These are phyloP conservation scores for Matsumyia berberina DNA, from an alignment of 2,888 invertebrate species.

Conservation along the genomic window DNA sequence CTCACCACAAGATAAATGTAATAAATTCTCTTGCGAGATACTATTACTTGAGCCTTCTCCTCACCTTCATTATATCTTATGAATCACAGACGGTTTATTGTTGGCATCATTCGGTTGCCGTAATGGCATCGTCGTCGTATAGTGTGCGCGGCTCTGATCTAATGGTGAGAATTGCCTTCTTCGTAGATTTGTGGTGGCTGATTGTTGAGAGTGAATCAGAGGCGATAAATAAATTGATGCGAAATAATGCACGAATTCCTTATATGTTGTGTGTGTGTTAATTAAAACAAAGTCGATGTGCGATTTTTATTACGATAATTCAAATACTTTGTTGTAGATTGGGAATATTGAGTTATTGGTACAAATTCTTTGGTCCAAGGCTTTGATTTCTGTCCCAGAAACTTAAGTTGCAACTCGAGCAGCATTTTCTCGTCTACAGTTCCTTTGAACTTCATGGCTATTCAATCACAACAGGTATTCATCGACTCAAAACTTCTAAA, in stretches of 20 bases:
- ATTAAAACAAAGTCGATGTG: constrained; percentile 20
- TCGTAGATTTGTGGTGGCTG: constrained; percentile 23
- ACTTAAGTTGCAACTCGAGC: too few relatives aligned
- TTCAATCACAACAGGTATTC: too few relatives aligned
- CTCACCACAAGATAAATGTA: constrained; percentile 18
- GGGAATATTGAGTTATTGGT: not conserved
- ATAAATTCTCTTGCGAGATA: constrained; percentile 43
- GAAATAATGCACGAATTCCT: constrained; percentile 28
- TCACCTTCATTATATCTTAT: constrained; percentile 63
- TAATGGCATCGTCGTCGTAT: not conserved
- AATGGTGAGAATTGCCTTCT: constrained; percentile 34
- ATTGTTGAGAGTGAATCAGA: constrained; percentile 46
- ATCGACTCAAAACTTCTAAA: too few relatives aligned
- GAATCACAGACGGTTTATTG: constrained; percentile 47
- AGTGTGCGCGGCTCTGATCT: constrained; percentile 12
- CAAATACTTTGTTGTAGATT: not conserved
- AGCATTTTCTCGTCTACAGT: too few relatives aligned
- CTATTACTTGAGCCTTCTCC: constrained; percentile 36
- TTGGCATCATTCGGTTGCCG: constrained; percentile 38
- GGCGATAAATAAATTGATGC: constrained; percentile 8
- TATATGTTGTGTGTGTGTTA: constrained; percentile 18
- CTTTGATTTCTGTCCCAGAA: too few relatives aligned
- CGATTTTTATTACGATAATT: constrained; percentile 15
- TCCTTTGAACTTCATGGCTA: too few relatives aligned
- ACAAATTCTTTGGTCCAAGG: too few relatives aligned